Base-by-base conservation (phyloP, 2,113 vertebrate genomes). In the Odocoileus hemionus region DNA sequence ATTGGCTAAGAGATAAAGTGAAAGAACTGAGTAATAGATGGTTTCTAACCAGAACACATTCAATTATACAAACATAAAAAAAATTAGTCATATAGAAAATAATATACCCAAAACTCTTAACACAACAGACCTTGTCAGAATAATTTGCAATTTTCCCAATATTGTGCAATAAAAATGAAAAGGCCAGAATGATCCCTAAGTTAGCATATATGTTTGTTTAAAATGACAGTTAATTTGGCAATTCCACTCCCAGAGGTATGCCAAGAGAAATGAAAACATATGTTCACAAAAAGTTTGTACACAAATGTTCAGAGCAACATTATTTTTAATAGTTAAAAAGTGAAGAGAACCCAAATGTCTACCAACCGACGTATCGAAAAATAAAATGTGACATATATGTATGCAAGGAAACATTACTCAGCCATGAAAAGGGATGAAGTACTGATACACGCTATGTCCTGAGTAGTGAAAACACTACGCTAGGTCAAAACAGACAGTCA, bases 1-100 rank as follows among this genome's bases (percentile, higher is more conserved):
- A 83, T 89, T 97, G 96, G 96, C 78, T 80, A 98, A 98, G 87
- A 93, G 54, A 50, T 0, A 0, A 61, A 82, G 64, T 79, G 94
- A 98, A 91, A 95, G 96, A 94, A 94, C 33, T 43, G 89, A 96
- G 7, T 76, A 86, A 94, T 58, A 57, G 2, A 39, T 10, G 16
- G 58, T 74, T 88, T 92, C 57, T 85, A 94, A 64, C 14, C 28
- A 76, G 87, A 90, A 90, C 26, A 12, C 8, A 86, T 74, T 57
- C 3, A 58, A 86, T 78, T 54, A 76, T 28, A 96, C 47, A 94
- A 98, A 97, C 47, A 97, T 87, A 88, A 96, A 36, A 36, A 7
- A 82, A 78, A 83, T 50, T 19, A 64, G 82, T 61, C 43, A 90
- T 15, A 64, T 1, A 83, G 33, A 60, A 74, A 57, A 83, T 28